Evolutionary conservation across 2,888 invertebrate species (phyloP), one percentile per base, ranked within the genome.

Genomic region (Andrena minutula): DNA sequence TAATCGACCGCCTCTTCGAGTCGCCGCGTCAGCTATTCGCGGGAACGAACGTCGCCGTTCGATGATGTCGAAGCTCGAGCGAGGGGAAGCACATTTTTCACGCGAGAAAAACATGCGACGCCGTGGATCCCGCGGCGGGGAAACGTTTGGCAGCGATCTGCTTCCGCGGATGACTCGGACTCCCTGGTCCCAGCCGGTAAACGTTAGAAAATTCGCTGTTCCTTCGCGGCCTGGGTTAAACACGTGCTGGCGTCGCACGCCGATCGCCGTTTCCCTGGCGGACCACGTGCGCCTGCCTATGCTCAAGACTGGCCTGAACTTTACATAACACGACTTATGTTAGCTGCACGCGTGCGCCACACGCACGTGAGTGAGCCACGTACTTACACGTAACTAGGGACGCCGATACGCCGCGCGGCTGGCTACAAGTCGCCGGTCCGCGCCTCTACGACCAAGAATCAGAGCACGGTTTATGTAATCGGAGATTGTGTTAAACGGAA

Each of bases 401-500:
- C 69, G n/a, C 51, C 41, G 70, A 84, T 53, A 75, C 51, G 70
- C 60, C 58, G 41, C 60, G 68, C 69, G 51, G 51, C 20, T 28
- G n/a, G 41, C 41, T 41, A 16, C 41, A 41, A 41, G 41, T 41
- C 41, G 73, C 26, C 28, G 20, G 60, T 65, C 41, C 23, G 49
- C 16, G 60, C 76, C 82, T 86, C 76, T 84, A 84, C 81, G 82
- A 81, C 75, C 85, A 86, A 88, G 90, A 92, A 92, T 91, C 90
- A 79, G 90, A 90, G 88, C 90, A 88, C 84, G 82, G 84, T 91
- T 92, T 91, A 92, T 91, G 89, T 92, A 93, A 92, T 89, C 88
- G 85, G 86, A 91, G 91, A 92, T 92, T 89, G 88, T 86, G 88
- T 88, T 89, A 90, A 92, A 90, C 88, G 53, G 89, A 86, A 86